Conservation (phyloP, 2,888 invertebrate genomes). For the Leptopilina myrica region DNA sequence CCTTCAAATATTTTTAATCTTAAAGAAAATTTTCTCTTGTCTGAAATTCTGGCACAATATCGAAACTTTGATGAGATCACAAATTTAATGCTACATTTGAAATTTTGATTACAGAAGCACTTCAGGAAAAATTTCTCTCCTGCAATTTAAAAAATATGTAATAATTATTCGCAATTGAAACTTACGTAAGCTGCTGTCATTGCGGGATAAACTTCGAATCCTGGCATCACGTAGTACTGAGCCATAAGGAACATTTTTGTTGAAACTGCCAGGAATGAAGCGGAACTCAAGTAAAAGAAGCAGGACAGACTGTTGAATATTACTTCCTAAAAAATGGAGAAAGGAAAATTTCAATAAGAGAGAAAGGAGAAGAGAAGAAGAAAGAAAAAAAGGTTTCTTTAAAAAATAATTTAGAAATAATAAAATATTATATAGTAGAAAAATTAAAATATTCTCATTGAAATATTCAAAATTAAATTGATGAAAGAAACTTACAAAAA, state of each 20-base stretch:
- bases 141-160: not conserved
- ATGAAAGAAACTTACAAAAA: conserved; percentile 84
- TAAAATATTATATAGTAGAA: no score
- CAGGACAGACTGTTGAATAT: conserved; percentile 88
- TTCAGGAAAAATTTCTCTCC: not conserved
- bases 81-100: not conserved
- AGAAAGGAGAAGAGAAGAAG: not conserved
- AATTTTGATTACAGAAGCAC: conserved; percentile 52
- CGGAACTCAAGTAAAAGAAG: conserved; percentile 87
- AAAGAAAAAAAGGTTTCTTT: not conserved
- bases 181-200: conserved; percentile 93
- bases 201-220: conserved; percentile 90
- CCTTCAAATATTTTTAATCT: no score
- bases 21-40: no score
- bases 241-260: conserved; percentile 88
- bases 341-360: no score
- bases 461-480: no score
- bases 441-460: no score
- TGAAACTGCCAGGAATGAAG: conserved; percentile 88
- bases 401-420: conserved; percentile 1
- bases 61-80: no score
- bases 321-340: conserved; percentile 82
- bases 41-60: no score
- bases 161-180: conserved; percentile 59
- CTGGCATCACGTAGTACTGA: conserved; percentile 85